Percentiles rank a stretch among this genome's conserved stretches.
phyloP scores from a whole-genome alignment of 2,888 invertebrate species.

The Phymatocera aterrima region DNA sequence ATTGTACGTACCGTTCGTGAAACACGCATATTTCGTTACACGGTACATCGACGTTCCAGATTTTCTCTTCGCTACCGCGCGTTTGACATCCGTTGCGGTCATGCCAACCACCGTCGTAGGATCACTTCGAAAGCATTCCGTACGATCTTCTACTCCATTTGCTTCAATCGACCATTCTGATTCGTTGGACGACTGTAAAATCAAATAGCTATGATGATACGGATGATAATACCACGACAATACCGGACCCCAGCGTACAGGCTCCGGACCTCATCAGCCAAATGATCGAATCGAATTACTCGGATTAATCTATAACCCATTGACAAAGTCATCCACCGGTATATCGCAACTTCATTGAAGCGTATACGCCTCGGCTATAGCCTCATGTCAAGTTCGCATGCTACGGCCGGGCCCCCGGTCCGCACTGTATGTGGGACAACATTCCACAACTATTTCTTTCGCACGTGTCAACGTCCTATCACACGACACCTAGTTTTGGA shows the following conservation, averaged over 20 bases:
- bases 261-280: neutral
- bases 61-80: neutral
- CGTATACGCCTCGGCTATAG: neutral
- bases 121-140: neutral
- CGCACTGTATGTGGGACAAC: neutral
- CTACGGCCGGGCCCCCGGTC: no score
- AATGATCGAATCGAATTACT: neutral
- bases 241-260: neutral
- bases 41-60: neutral
- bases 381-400: slow-evolving; percentile 2
- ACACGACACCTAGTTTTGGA: neutral
- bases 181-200: slow-evolving; percentile 2
- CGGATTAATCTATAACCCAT: neutral
- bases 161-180: neutral
- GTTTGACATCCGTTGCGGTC: neutral
- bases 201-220: neutral
- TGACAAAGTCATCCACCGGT: neutral
- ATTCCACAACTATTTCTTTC: neutral
- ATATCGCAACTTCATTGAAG: neutral
- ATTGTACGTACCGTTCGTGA: no score
- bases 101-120: neutral
- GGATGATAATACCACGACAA: no score
- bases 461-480: slow-evolving; percentile 1
- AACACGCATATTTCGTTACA: no score
- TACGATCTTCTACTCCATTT: neutral